Evolutionary conservation across 37 sponge, comb jelly and placozoan genomes (phyloP).

Genomic region (Cladorhizidae sp.): DNA sequence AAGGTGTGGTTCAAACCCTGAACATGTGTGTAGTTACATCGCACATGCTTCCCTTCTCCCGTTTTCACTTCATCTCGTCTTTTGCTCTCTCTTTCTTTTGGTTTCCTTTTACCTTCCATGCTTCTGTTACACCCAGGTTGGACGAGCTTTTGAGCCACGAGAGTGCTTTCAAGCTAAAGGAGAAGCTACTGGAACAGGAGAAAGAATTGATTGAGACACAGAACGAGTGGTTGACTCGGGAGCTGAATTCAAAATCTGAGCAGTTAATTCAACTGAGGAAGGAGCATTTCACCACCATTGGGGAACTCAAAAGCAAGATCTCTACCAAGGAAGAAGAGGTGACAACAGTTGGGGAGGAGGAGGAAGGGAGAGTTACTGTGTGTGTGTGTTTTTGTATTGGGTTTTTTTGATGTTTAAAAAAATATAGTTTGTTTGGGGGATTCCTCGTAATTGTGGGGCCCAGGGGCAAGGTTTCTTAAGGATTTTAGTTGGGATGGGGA

Average conservation of each 20-base stretch:
- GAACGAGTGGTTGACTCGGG: constrained; percentile 60
- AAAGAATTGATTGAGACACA: constrained; percentile 50
- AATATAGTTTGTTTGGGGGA: no score
- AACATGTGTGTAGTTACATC: not conserved
- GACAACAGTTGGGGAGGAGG: no score
- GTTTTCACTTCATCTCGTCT: not conserved
- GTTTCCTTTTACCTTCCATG: not conserved
- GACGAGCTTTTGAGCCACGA: constrained; percentile 49
- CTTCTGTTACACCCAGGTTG: constrained; percentile 5
- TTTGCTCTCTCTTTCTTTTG: not conserved
- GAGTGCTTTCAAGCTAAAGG: constrained; percentile 42
- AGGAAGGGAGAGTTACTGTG: not conserved
- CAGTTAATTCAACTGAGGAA: constrained; percentile 53
- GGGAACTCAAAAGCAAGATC: constrained; percentile 20
- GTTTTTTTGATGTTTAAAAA: no score
- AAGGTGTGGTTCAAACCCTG: not conserved
- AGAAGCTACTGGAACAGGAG: constrained; percentile 73
- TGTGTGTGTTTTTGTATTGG: no score
- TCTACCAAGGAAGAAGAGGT: constrained; percentile 48
- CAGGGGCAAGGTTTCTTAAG: no score
- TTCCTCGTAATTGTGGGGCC: no score
- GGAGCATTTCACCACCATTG: constrained; percentile 20
- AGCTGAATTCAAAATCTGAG: constrained; percentile 42
- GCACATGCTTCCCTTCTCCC: not conserved
- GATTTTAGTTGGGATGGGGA: no score